phyloP scores from a whole-genome alignment of 2,113 vertebrate genomes.

The Verasper variegatus region DNA sequence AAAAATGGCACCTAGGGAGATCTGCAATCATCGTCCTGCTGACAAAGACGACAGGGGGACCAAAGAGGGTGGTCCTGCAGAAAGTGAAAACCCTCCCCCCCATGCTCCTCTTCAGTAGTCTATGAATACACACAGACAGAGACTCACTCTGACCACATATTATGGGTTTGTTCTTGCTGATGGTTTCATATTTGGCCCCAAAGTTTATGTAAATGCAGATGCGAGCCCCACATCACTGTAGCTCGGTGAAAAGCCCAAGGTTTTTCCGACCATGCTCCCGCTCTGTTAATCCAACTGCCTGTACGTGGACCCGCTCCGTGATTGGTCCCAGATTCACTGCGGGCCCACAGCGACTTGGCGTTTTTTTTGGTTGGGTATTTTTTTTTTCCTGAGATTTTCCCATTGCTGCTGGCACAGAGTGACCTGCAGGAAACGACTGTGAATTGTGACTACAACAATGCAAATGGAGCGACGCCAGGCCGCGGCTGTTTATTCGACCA shows the following conservation, averaged over 20 bases:
- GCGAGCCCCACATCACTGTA: conserved; percentile 65
- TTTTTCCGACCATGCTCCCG: conserved; percentile 72
- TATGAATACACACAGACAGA: conserved; percentile 73
- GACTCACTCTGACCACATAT: conserved; percentile 69
- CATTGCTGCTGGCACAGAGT: conserved; percentile 54
- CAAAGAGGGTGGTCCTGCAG: conserved; percentile 70
- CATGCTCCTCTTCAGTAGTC: conserved; percentile 60
- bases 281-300: conserved; percentile 66
- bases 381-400: conserved; percentile 28
- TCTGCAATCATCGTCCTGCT: conserved; percentile 51
- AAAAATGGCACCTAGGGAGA: conserved; percentile 9
- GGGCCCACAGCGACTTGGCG: conserved; percentile 50
- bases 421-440: conserved; percentile 64
- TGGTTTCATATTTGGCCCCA: conserved; percentile 70
- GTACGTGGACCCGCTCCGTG: conserved; percentile 46
- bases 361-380: too few species aligned
- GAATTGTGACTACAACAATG: conserved; percentile 74
- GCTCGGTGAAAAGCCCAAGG: conserved; percentile 59
- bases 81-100: conserved; percentile 53
- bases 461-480: conserved; percentile 59
- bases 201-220: conserved; percentile 72
- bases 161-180: conserved; percentile 72
- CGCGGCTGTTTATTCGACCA: conserved; percentile 62
- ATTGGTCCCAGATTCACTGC: conserved; percentile 71
- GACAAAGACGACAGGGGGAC: conserved; percentile 35